These are phyloP conservation scores for Notarius quadriscutis DNA, from an alignment of 2,113 vertebrate species.

Conservation along the genomic window DNA sequence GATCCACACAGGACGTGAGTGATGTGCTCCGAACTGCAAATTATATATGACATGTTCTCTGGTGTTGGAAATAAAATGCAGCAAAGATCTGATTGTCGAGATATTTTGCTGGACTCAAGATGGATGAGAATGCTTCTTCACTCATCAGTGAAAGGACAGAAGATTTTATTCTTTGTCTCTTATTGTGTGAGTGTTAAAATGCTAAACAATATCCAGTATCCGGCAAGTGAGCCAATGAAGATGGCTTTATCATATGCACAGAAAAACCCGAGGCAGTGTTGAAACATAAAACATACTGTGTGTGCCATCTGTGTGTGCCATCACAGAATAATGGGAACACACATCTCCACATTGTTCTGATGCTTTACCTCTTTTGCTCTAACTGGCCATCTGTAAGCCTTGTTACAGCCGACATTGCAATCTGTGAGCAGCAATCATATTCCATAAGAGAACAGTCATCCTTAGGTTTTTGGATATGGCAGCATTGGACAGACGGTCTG, in stretches of 20 bases:
- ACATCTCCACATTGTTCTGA: neutral
- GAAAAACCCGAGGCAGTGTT: slow-evolving; percentile 21
- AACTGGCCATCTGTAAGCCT: slow-evolving; percentile 20
- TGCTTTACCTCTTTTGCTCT: neutral
- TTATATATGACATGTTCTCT: slow-evolving; percentile 36
- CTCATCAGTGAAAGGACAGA: slow-evolving; percentile 19
- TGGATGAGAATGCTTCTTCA: slow-evolving; percentile 30
- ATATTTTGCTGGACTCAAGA: slow-evolving; percentile 10
- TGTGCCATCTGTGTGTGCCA: slow-evolving; percentile 12
- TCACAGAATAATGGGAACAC: slow-evolving; percentile 12
- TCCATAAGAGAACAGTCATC: slow-evolving; percentile 25
- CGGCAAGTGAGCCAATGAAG: neutral
- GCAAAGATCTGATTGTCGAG: slow-evolving; percentile 44
- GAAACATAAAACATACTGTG: slow-evolving; percentile 15
- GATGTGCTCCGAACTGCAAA: slow-evolving; percentile 41
- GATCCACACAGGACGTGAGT: slow-evolving; percentile 17
- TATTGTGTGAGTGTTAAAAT: neutral
- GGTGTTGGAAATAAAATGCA: slow-evolving; percentile 21
- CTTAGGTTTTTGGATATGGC: slow-evolving; percentile 12
- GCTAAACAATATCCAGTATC: slow-evolving; percentile 7
- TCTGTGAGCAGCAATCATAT: slow-evolving; percentile 9
- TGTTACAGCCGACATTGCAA: slow-evolving; percentile 12
- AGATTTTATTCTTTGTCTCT: slow-evolving; percentile 10
- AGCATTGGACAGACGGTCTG: slow-evolving; percentile 45
- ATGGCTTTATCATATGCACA: neutral